These are phyloP conservation scores for Pinna nobilis DNA, from an alignment of 1,140 invertebrate genomes.

Conservation along the genomic window DNA sequence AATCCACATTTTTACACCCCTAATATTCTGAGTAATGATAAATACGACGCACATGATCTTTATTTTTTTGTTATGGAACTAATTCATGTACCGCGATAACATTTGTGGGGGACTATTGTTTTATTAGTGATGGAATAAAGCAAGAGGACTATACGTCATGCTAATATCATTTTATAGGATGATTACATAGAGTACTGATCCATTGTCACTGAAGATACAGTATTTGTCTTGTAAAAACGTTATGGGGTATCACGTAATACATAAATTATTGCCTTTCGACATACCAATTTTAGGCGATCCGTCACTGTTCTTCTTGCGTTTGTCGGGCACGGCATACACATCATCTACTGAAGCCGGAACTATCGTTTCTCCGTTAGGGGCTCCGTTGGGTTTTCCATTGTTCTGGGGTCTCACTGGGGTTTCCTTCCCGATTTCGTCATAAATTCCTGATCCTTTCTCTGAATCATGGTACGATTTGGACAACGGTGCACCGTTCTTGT, in stretches of 20 bases:
- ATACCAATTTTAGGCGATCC: not conserved
- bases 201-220: not conserved
- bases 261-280: not conserved
- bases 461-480: too few relatives aligned
- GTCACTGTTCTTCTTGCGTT: not conserved
- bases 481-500: too few relatives aligned
- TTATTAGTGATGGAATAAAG: too few relatives aligned
- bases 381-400: not conserved
- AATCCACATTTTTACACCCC: too few relatives aligned
- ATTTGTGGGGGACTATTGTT: not conserved
- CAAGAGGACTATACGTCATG: not conserved
- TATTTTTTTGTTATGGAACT: too few relatives aligned
- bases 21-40: too few relatives aligned
- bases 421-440: slow-evolving; percentile 35
- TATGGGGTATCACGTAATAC: too few relatives aligned
- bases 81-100: not conserved
- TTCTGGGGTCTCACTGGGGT: not conserved
- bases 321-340: slow-evolving; percentile 32
- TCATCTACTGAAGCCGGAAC: slow-evolving; percentile 12
- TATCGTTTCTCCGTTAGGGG: not conserved
- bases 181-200: not conserved
- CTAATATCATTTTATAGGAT: not conserved
- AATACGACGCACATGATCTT: too few relatives aligned
- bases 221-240: too few relatives aligned
- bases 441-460: too few relatives aligned